Evolutionary conservation across 2,797 vertebrate genomes (phyloP).

Genomic region (Triplophysa yarkandensis): DNA sequence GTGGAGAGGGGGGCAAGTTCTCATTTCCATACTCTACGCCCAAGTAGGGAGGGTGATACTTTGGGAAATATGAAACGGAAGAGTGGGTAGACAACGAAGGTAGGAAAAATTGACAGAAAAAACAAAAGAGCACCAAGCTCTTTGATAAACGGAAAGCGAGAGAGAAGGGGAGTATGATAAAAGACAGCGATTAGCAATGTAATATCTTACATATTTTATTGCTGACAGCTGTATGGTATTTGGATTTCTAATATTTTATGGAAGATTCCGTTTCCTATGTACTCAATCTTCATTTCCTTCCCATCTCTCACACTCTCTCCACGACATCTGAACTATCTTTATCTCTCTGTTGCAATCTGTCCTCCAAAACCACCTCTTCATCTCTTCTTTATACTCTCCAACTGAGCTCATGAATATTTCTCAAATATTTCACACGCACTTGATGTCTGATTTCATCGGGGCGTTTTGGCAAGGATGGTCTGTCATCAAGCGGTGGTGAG

Average conservation of each 20-base stretch:
- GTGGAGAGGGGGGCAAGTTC: slow-evolving; percentile 43
- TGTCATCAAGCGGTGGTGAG: slow-evolving; percentile 39
- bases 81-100: slow-evolving; percentile 32
- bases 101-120: slow-evolving; percentile 44
- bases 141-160: slow-evolving; percentile 31
- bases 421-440: slow-evolving; percentile 40
- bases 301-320: slow-evolving; percentile 17
- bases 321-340: slow-evolving; percentile 40
- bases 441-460: slow-evolving; percentile 53
- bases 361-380: slow-evolving; percentile 41
- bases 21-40: slow-evolving; percentile 62
- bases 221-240: slow-evolving; percentile 69
- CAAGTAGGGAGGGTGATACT: slow-evolving; percentile 44
- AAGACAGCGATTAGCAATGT: slow-evolving; percentile 50
- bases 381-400: slow-evolving; percentile 44
- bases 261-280: slow-evolving; percentile 22
- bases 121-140: slow-evolving; percentile 10
- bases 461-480: slow-evolving; percentile 34
- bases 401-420: slow-evolving; percentile 60
- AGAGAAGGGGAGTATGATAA: slow-evolving; percentile 31
- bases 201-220: slow-evolving; percentile 56
- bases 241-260: slow-evolving; percentile 53
- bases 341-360: slow-evolving; percentile 41
- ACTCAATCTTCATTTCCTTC: slow-evolving; percentile 4
- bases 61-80: slow-evolving; percentile 39